phyloP scores from a whole-genome alignment of 2,113 vertebrate species.

The Lipotes vexillifer region DNA sequence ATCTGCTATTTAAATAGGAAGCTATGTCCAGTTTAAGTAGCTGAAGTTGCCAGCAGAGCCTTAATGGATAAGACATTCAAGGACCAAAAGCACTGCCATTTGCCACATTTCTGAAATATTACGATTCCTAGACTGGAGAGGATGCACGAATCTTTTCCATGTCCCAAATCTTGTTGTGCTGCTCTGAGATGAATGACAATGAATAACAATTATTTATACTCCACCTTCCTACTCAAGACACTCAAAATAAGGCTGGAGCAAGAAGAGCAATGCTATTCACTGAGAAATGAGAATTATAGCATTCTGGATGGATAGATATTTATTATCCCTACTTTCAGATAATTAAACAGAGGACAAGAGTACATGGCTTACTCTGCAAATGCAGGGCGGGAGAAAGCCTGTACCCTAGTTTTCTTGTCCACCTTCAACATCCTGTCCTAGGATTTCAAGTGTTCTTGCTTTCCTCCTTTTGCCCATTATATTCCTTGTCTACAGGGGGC shows the following conservation, averaged over 20 bases:
- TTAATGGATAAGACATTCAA: conserved; percentile 10
- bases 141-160: not conserved
- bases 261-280: not conserved
- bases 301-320: not conserved
- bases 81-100: not conserved
- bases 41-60: not conserved
- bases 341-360: not conserved
- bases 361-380: not conserved
- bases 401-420: not conserved
- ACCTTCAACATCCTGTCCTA: conserved; percentile 13
- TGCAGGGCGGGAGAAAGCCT: not conserved
- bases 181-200: not conserved
- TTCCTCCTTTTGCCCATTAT: not conserved
- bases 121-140: not conserved
- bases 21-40: not conserved
- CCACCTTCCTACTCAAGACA: not conserved
- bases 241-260: not conserved
- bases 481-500: not conserved
- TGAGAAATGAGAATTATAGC: not conserved
- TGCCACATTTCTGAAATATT: not conserved
- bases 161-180: not conserved
- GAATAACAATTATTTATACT: not conserved
- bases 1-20: not conserved
- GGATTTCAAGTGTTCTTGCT: not conserved
- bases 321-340: not conserved